Evolutionary conservation across 2,888 invertebrate genomes (phyloP), one percentile per base, ranked within the genome.

Genomic region (Chironomus tentans): DNA sequence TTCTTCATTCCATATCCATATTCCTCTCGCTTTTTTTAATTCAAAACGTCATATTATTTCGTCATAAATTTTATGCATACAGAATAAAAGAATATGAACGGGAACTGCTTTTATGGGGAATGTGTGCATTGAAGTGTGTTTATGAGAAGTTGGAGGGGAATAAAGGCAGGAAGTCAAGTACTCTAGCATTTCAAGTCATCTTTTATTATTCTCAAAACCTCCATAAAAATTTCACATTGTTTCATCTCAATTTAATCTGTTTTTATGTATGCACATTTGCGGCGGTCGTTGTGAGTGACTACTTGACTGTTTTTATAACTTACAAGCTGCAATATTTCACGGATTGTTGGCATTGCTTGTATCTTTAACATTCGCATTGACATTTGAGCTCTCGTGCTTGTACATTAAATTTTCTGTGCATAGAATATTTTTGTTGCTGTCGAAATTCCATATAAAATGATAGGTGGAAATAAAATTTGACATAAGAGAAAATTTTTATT

Each of bases 211-310:
- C 65, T 65, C 65, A 65, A 65, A 65, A 24, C 24, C 68, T 68
- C 46, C 68, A 68, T 68, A 68, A 68, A 68, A 68, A 21, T 65
- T 68, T 68, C 68, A 68, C 68, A 68, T 68, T 68, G 68, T 68
- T 68, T 68, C 68, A 68, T 68, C 68, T 38, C 68, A 68, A 68
- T 68, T 68, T 68, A 68, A 68, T 68, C 68, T 68, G 18, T 38
- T 68, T 68, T 68, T 28, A 28, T 46, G 68, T 15, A n/a, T 18
- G 50, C 50, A 28, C 13, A 12, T 18, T 68, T 38, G 28, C 4
- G 28, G 46, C 38, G 38, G 18, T 7, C n/a, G 56, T 56, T 38
- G 6, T 56, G 15, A 18, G 56, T 56, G 4, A 56, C 56, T 56
- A 56, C 68, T 68, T 46, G 15, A 68, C 38, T 28, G 28, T 65